Evolutionary conservation across 2,113 vertebrate species (phyloP), one percentile per base, ranked within the genome.

Genomic region (Anhinga anhinga): DNA sequence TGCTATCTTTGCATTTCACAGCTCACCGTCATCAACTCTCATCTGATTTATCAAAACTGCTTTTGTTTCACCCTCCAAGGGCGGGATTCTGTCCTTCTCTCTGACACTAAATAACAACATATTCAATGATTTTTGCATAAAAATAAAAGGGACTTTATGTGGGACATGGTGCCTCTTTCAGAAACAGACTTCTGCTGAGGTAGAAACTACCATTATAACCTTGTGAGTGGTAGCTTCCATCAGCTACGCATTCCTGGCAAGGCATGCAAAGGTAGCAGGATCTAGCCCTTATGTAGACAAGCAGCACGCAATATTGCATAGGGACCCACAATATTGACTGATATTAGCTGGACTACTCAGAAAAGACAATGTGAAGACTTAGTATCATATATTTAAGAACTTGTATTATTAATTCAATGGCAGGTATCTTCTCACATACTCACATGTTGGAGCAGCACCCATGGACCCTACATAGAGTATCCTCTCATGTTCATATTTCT

Each of bases 21-120:
- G 25, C 21, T 94, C 62, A 29, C 58, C 85, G 85, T 81, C 72
- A 95, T 86, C 71, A 86, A 13, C 53, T 79, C 47, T 92, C 70
- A 72, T 15, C 55, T 87, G 78, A 92, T 93, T 94, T 93, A 81
- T 88, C 38, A 66, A 88, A 95, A 93, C 67, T 78, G 50, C n/a
- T 89, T 91, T 92, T 47, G n/a, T n/a, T 78, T 78, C 52, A 71
- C 56, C 15, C 38, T 95, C 93, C 73, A 62, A 79, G 45, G 38
- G 15, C 11, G 9, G 86, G 45, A 88, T 56, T 87, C 40, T 88
- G 32, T 82, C 53, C 71, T 92, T 85, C 30, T 42, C 36, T 27
- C 40, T 15, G 32, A 44, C 21, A 78, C 22, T 83, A 85, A 86
- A 77, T 45, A 79, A 65, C 40, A 92, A 83, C 42, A 86, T n/a